Evolutionary conservation across 2,113 vertebrate genomes (phyloP), one percentile per base, ranked within the genome.

Genomic region (Raphicerus campestris): DNA sequence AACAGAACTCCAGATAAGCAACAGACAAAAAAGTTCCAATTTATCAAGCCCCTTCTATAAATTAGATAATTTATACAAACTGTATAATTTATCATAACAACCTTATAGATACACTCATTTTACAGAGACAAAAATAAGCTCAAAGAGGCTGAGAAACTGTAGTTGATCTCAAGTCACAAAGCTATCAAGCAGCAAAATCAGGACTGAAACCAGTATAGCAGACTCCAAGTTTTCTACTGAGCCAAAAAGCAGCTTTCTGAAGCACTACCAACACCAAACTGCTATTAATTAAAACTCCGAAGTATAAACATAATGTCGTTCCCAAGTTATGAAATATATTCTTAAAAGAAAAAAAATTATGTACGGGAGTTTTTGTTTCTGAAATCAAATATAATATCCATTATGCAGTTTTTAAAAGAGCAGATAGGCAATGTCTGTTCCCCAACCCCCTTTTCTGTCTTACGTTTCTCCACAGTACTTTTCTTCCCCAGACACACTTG

Each of bases 301-400:
- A 94, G 20, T 60, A 96, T 45, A 97, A 96, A 82, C 63, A 89
- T 6, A 95, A 92, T 70, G 9, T 32, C 35, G 22, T 83, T 94
- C 30, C 56, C 35, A 97, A 94, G 58, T 84, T 91, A 90, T 87
- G 15, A 97, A 93, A 42, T 87, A 4, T 56, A 84, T 35, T 91
- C 55, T 84, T 89, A 70, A 45, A 93, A 89, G 93, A 53, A 85
- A 92, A 49, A 95, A 87, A 56, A 7, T 58, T 60, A 80, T 82
- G 32, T 88, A 90, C 17, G 26, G 35, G 51, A 35, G 81, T 19
- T 87, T 96, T 75, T 94, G 30, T 94, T 96, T 97, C 77, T 97
- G 51, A 97, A 95, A 96, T 75, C 42, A 93, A 96, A 56, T 78
- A 83, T 77, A 58, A 20, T 45, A 56, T 6, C 30, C n/a, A 94